Percentiles rank a stretch among this genome's conserved stretches.
phyloP scores from a whole-genome alignment of 2,113 vertebrate genomes.

The Nestor notabilis region DNA sequence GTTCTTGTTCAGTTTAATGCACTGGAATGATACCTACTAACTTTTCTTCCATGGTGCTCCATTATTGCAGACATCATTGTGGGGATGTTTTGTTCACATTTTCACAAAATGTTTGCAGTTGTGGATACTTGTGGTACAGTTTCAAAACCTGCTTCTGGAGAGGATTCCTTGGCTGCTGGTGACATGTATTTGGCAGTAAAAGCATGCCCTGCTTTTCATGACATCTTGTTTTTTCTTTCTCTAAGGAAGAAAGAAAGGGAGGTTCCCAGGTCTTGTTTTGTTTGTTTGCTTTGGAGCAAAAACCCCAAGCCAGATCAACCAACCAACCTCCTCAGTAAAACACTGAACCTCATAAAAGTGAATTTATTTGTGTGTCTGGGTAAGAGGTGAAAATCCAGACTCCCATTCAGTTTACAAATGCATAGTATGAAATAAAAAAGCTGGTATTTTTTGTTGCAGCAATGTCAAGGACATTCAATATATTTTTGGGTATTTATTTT shows the following conservation, averaged over 20 bases:
- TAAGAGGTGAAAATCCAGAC: neutral
- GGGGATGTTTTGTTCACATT: neutral
- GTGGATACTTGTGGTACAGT: neutral
- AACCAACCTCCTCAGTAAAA: neutral
- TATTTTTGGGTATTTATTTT: neutral
- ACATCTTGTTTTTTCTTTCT: neutral
- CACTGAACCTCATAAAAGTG: neutral
- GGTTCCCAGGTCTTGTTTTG: neutral
- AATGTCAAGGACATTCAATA: neutral
- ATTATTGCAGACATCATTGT: neutral
- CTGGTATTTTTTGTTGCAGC: neutral
- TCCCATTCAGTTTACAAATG: neutral
- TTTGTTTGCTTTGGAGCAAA: neutral
- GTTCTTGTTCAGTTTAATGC: neutral
- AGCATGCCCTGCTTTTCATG: neutral
- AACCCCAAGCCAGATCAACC: neutral
- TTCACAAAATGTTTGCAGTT: neutral
- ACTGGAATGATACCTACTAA: neutral
- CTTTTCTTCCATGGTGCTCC: neutral
- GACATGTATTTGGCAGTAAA: neutral
- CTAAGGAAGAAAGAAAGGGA: neutral
- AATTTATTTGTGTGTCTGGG: neutral
- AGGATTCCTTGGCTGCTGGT: neutral
- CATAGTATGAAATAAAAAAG: neutral
- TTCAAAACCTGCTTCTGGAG: neutral